Evolutionary conservation across 2,797 vertebrate species (phyloP).

Genomic region (Pagetopsis macropterus): DNA sequence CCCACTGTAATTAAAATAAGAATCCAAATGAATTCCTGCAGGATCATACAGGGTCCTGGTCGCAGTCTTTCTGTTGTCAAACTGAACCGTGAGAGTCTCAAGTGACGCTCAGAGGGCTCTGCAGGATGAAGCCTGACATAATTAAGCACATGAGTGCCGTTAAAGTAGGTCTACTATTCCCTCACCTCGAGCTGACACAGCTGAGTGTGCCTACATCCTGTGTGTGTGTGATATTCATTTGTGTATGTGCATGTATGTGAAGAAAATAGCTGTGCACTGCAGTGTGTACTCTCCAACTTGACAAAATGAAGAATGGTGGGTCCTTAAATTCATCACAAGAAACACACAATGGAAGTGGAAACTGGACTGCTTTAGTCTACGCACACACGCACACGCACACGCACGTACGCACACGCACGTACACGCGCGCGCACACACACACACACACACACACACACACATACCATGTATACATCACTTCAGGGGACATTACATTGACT

Average conservation of each 20-base stretch:
- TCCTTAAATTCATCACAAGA: constrained; percentile 67
- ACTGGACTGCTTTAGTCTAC: constrained; percentile 37
- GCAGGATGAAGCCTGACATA: constrained; percentile 64
- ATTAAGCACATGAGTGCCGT: constrained; percentile 65
- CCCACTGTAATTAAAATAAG: not conserved
- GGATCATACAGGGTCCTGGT: constrained; percentile 2
- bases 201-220: constrained; percentile 16
- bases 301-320: constrained; percentile 76
- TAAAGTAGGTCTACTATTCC: constrained; percentile 72
- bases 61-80: constrained; percentile 19
- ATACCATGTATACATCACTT: no score
- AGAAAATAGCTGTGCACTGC: constrained; percentile 39
- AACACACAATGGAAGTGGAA: constrained; percentile 54
- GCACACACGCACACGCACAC: constrained; percentile 6
- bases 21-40: constrained; percentile 8
- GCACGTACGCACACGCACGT: constrained; percentile 17
- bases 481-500: no score
- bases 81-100: constrained; percentile 14
- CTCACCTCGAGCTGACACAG: constrained; percentile 58
- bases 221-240: constrained; percentile 29
- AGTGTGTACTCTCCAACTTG: constrained; percentile 58
- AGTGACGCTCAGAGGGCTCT: constrained; percentile 2
- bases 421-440: constrained; percentile 17
- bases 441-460: not conserved
- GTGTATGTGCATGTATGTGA: constrained; percentile 32